Evolutionary conservation across 2,888 invertebrate species (phyloP), one percentile per base, ranked within the genome.

Genomic region (Yponomeuta plumbellus): DNA sequence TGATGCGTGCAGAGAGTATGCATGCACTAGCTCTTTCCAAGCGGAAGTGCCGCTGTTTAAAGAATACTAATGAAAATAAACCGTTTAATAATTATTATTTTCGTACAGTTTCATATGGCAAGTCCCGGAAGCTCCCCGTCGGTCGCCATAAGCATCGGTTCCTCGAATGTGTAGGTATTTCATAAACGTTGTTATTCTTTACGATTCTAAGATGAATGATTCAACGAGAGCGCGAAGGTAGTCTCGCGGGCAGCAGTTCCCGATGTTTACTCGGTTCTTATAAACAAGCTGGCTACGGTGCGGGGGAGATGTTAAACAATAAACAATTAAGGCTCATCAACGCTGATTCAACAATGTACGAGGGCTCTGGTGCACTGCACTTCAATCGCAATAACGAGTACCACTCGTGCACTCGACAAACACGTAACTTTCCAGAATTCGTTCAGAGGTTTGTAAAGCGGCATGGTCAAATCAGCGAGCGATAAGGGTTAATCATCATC

Each of bases 251-350:
- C 44, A 40, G 44, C 17, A 56, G 65, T 26, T 3, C 65, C 68
- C 66, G 73, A 72, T 74, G 71, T 74, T 76, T 74, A 76, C 77
- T 75, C 75, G 10, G 44, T 77, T 71, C 74, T 64, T 39, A 65
- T 65, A 71, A 72, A 72, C 75, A 80, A 77, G 76, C 77, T 71
- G 68, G 76, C 77, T 71, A 68, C 71, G 70, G 66, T 73, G 70
- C 70, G 67, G 77, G 72, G 73, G 74, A 79, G 74, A 74, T 72
- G 70, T 71, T 69, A 72, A 80, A 80, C 72, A 83, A 82, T 82
- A 85, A 83, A 85, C 81, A 84, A 81, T 80, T 75, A 78, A 80
- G 74, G 76, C 76, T 79, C 77, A 81, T 80, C 77, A 77, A 71
- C 71, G 72, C 74, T 68, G 69, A 68, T 71, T 73, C 74, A 75